Percentiles rank a stretch among this genome's conserved stretches.
phyloP scores from a whole-genome alignment of 1,140 invertebrate genomes.

The Dufourea novaeangliae region DNA sequence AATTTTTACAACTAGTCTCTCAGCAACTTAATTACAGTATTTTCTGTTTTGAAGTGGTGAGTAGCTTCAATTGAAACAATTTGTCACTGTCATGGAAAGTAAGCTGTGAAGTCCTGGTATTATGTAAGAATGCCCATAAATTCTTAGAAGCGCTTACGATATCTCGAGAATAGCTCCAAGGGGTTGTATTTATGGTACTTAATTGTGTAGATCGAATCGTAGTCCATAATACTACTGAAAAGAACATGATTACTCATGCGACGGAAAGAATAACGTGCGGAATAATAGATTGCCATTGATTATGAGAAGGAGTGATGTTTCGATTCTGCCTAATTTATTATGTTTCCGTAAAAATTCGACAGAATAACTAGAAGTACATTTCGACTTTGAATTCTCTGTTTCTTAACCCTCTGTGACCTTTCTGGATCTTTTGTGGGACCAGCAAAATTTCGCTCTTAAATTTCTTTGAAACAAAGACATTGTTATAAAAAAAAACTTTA shows the following conservation, averaged over 20 bases:
- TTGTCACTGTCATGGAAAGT: constrained; percentile 5
- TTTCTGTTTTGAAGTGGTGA: neutral
- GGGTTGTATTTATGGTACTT: neutral
- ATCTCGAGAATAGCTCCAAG: neutral
- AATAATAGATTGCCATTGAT: too few relatives aligned
- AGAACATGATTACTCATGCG: neutral
- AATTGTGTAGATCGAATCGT: neutral
- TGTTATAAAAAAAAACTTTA: too few relatives aligned
- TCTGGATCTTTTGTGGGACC: too few relatives aligned
- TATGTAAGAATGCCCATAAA: constrained; percentile 17
- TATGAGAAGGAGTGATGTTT: too few relatives aligned
- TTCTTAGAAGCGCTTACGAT: constrained; percentile 16
- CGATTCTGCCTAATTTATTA: too few relatives aligned
- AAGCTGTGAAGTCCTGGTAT: constrained; percentile 3
- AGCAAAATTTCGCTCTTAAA: too few relatives aligned
- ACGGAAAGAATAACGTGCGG: neutral
- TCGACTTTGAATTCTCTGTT: too few relatives aligned
- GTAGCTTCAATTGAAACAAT: constrained; percentile 20
- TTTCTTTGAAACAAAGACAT: too few relatives aligned
- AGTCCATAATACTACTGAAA: neutral
- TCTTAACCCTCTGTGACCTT: too few relatives aligned
- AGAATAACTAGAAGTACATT: too few relatives aligned
- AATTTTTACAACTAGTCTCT: neutral
- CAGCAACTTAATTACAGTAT: neutral
- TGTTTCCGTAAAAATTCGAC: too few relatives aligned